Conservation (phyloP, 2,797 vertebrate genomes). For the Artibeus lituratus region DNA sequence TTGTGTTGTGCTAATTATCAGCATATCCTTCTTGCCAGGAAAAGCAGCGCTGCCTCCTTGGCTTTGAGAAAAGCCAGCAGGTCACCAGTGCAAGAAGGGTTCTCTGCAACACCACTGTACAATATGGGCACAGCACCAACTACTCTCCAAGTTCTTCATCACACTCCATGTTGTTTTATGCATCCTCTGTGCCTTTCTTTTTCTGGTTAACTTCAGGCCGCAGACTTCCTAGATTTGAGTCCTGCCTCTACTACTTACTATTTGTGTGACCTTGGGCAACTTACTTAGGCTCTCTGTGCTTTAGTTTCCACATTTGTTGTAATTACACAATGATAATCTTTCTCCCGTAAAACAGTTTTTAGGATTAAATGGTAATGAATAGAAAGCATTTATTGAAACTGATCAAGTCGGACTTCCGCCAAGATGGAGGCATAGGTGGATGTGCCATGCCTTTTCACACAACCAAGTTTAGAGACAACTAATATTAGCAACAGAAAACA, state of each 20-base stretch:
- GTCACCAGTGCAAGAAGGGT: not conserved
- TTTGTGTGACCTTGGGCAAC: not conserved
- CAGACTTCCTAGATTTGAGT: not conserved
- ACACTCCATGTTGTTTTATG: too few species aligned
- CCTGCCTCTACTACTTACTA: not conserved
- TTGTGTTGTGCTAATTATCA: not conserved
- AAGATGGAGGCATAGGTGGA: too few species aligned
- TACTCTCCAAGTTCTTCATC: not conserved
- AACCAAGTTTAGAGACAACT: too few species aligned
- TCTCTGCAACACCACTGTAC: not conserved
- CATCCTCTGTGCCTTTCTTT: not conserved
- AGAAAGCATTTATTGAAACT: not conserved
- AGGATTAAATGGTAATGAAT: not conserved
- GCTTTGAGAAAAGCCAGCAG: not conserved
- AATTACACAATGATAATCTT: not conserved
- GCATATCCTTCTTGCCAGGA: not conserved
- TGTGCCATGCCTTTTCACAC: too few species aligned
- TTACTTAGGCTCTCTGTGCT: not conserved
- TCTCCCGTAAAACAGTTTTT: not conserved
- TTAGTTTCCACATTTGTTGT: not conserved
- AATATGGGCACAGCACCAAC: accelerated
- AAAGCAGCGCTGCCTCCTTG: not conserved
- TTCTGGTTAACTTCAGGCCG: not conserved
- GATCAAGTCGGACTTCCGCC: not conserved
- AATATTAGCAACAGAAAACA: too few species aligned